These are phyloP conservation scores for Solen grandis DNA, from an alignment of 1,140 invertebrate species.

Conservation along the genomic window DNA sequence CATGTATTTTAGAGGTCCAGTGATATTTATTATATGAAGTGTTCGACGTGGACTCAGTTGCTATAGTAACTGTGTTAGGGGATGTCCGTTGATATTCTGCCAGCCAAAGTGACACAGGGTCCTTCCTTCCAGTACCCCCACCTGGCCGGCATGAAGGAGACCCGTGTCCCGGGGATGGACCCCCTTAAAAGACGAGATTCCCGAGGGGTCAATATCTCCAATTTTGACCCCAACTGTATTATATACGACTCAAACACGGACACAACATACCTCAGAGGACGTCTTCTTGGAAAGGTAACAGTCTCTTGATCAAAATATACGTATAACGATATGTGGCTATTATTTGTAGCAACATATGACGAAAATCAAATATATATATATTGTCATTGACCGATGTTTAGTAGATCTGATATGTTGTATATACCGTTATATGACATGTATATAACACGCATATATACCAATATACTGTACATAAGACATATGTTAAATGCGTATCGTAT, in stretches of 20 bases:
- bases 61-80: no score
- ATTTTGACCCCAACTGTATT: constrained; percentile 67
- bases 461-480: no score
- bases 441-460: no score
- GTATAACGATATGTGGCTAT: no score
- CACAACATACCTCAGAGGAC: constrained; percentile 71
- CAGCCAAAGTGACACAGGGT: constrained; percentile 41
- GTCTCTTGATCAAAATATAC: no score
- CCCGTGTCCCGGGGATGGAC: constrained; percentile 1
- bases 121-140: constrained; percentile 20
- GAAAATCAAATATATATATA: background rate
- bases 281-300: constrained; percentile 74
- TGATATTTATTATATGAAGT: no score
- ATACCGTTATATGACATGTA: no score
- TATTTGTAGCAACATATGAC: background rate
- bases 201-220: constrained; percentile 53
- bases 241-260: constrained; percentile 70
- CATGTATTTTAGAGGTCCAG: no score
- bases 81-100: constrained; percentile 50
- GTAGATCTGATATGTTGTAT: no score
- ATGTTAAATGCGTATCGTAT: no score
- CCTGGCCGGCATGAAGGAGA: constrained; percentile 38
- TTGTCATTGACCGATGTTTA: background rate
- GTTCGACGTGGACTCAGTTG: no score
- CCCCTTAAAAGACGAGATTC: constrained; percentile 45